Conservation (phyloP, 2,113 vertebrate species). For the Brienomyrus longianalis region DNA sequence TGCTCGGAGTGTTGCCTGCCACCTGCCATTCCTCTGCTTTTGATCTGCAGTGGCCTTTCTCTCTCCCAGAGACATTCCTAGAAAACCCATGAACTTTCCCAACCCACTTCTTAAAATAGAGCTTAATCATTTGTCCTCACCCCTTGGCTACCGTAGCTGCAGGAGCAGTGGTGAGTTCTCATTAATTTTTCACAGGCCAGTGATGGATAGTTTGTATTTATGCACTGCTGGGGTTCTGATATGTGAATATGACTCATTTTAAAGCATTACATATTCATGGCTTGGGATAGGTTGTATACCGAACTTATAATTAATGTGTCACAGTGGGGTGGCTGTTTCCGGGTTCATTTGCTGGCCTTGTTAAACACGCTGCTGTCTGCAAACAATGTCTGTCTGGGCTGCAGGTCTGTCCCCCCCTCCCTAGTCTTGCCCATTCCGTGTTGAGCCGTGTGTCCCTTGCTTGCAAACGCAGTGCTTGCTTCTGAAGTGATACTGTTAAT, state of each 20-base stretch:
- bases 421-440: neutral
- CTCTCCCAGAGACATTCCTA: slow-evolving; percentile 26
- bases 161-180: slow-evolving; percentile 61
- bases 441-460: neutral
- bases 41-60: slow-evolving; percentile 28
- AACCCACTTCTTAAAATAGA: slow-evolving; percentile 37
- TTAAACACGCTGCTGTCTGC: slow-evolving; percentile 74
- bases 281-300: slow-evolving; percentile 85
- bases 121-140: slow-evolving; percentile 41
- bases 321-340: slow-evolving; percentile 78
- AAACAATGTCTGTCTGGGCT: slow-evolving; percentile 49
- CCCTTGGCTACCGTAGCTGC: slow-evolving; percentile 47
- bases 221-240: slow-evolving; percentile 82
- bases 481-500: slow-evolving; percentile 13
- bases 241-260: slow-evolving; percentile 96
- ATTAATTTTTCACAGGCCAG: slow-evolving; percentile 78
- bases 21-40: slow-evolving; percentile 19
- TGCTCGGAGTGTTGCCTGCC: neutral
- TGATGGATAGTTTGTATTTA: slow-evolving; percentile 89
- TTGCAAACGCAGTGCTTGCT: neutral
- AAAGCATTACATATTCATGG: slow-evolving; percentile 98
- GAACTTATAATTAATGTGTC: slow-evolving; percentile 98
- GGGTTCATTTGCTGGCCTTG: slow-evolving; percentile 78
- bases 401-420: neutral
- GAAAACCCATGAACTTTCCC: slow-evolving; percentile 32